A percentile compares a stretch with the other conserved stretches of the same genome.
Evolutionary conservation across 2,888 invertebrate species (phyloP).

Genomic region (Scotopteryx bipunctaria): DNA sequence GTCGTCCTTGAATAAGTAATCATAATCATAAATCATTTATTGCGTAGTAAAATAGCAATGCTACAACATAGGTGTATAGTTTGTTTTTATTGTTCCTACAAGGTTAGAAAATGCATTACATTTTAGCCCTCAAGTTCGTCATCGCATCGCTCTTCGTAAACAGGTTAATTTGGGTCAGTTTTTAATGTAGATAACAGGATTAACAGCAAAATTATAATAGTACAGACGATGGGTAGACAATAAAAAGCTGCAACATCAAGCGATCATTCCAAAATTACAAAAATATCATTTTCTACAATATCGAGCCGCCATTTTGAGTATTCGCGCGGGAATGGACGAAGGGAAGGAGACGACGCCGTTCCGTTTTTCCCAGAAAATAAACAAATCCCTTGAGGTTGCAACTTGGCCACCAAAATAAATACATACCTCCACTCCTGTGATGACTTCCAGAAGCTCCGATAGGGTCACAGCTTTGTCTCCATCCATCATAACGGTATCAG

Average conservation of each 20-base stretch:
- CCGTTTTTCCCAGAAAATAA: conserved; percentile 72
- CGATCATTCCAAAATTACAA: conserved; percentile 6
- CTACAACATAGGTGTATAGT: too few relatives aligned
- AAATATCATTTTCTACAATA: background rate
- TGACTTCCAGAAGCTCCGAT: conserved; percentile 66
- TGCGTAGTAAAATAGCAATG: too few relatives aligned
- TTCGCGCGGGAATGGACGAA: conserved; percentile 46
- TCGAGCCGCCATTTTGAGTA: conserved; percentile 59
- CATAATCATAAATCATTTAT: too few relatives aligned
- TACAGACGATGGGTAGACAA: too few relatives aligned
- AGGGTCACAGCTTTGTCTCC: conserved; percentile 70
- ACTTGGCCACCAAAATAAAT: conserved; percentile 28
- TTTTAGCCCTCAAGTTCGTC: too few relatives aligned
- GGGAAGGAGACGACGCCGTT: conserved; percentile 68
- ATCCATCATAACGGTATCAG: conserved; percentile 76
- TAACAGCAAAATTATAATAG: background rate
- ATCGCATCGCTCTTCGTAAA: too few relatives aligned
- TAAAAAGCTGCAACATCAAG: conserved; percentile 30
- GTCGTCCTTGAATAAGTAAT: too few relatives aligned
- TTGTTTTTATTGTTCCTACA: too few relatives aligned
- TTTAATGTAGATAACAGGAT: too few relatives aligned
- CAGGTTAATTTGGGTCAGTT: too few relatives aligned
- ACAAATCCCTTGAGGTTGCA: conserved; percentile 47
- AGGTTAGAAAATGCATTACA: too few relatives aligned
- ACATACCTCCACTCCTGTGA: conserved; percentile 73